These are phyloP conservation scores for Cairina moschata DNA, from an alignment of 2,113 vertebrate genomes.

Conservation along the genomic window DNA sequence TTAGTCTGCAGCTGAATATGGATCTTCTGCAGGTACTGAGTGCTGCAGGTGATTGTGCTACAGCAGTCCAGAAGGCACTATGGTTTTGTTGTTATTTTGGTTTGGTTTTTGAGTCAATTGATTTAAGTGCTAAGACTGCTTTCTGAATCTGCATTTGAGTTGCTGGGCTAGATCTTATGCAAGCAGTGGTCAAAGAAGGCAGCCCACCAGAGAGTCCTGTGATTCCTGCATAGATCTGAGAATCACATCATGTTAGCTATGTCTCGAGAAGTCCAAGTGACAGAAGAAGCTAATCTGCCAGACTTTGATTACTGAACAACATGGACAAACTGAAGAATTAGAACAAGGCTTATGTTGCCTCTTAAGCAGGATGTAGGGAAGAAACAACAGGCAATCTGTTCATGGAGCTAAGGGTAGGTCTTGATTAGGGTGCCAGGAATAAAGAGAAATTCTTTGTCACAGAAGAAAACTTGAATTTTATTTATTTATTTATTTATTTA, in stretches of 20 bases:
- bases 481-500: too few species aligned
- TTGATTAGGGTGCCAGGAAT: neutral
- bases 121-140: neutral
- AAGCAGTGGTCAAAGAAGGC: neutral
- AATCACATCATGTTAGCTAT: neutral
- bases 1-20: neutral
- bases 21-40: neutral
- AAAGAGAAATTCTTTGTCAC: neutral
- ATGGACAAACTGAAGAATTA: neutral
- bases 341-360: neutral
- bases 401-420: neutral
- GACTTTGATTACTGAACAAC: neutral
- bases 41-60: neutral
- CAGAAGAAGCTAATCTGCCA: neutral
- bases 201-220: neutral
- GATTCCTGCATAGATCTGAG: neutral
- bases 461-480: neutral
- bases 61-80: neutral
- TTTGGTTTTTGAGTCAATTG: neutral
- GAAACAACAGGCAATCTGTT: neutral
- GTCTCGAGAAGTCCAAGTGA: neutral
- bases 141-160: neutral
- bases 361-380: neutral
- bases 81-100: neutral
- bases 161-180: neutral